These are phyloP conservation scores for Campoletis raptor DNA, from an alignment of 2,888 invertebrate genomes.

Conservation along the genomic window DNA sequence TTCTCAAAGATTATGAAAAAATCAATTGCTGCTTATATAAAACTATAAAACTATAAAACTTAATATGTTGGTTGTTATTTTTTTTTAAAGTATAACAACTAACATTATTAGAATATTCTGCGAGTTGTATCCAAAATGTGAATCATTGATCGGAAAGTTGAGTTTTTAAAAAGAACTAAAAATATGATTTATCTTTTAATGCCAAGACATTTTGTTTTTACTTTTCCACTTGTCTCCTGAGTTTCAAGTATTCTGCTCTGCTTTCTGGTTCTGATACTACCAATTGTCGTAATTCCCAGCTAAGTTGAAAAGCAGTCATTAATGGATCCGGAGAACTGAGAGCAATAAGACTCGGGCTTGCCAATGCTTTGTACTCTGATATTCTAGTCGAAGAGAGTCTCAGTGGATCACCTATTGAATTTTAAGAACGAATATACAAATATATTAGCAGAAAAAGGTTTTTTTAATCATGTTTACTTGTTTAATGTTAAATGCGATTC, in stretches of 20 bases:
- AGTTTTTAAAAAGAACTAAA: neutral
- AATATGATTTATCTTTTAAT: neutral
- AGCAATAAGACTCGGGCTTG: conserved; percentile 97
- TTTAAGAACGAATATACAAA: neutral
- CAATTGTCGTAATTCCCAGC: conserved; percentile 96
- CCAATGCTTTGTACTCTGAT: conserved; percentile 96
- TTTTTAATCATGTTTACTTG: neutral
- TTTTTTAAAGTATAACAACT: no score
- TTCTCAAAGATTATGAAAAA: no score
- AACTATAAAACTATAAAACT: no score
- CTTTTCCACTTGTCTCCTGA: conserved; percentile 94
- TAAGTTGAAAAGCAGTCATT: conserved; percentile 96
- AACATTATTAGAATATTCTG: no score
- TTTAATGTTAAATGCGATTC: conserved; percentile 76
- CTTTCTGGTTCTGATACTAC: conserved; percentile 97
- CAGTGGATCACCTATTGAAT: conserved; percentile 87
- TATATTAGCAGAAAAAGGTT: neutral
- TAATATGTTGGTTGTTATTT: no score
- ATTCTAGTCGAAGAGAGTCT: conserved; percentile 95
- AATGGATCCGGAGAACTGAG: conserved; percentile 97
- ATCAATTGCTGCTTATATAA: no score
- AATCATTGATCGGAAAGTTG: no score
- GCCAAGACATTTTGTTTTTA: conserved; percentile 63
- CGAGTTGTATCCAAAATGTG: no score
- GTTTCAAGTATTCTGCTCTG: conserved; percentile 94